Base-by-base conservation (phyloP, 2,888 invertebrate species). In the Falcaria lacertinaria region DNA sequence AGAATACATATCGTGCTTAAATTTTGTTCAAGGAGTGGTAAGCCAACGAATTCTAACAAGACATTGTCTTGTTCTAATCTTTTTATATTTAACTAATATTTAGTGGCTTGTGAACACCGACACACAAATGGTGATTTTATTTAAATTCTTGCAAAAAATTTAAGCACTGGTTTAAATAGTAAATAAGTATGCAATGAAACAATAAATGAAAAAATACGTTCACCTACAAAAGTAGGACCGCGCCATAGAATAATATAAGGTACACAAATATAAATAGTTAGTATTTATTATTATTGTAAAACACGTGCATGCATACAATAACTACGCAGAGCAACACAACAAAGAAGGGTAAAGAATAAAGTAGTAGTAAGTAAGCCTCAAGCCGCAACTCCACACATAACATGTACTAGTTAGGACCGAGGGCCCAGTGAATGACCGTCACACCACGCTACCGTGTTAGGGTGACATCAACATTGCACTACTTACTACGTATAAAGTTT, bases 381-480 rank as follows among this genome's bases (percentile, higher is more conserved):
- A 83, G 80, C 77, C 45, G 56, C 45, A 83, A 69, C 55, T 61
- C 61, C 72, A 72, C 62, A 66, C 52, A 52, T 44, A 65, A 50
- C 54, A 53, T 64, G 48, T 52, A 49, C 41, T 47, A 51, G 51
- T 64, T 45, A 45, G 44, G 58, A 57, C 60, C 60, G 53, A 57
- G 50, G 54, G 58, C 63, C 52, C 55, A 67, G 60, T 70, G 52
- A 74, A 70, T 78, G 78, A 82, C 81, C 79, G 79, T 72, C 71
- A 83, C 82, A 83, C 81, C 84, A 81, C 80, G 75, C 82, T 81
- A 84, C 82, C 80, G 80, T 67, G 69, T 73, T 75, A 80, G 60
- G n/a, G 69, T 77, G 74, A 84, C 80, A 82, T 71, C 79, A 70
- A 81, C 50, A 71, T 62, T 67, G 52, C 62, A 69, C 73, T 80